Evolutionary conservation across 2,888 invertebrate species (phyloP).

Genomic region (Meteorus colon): DNA sequence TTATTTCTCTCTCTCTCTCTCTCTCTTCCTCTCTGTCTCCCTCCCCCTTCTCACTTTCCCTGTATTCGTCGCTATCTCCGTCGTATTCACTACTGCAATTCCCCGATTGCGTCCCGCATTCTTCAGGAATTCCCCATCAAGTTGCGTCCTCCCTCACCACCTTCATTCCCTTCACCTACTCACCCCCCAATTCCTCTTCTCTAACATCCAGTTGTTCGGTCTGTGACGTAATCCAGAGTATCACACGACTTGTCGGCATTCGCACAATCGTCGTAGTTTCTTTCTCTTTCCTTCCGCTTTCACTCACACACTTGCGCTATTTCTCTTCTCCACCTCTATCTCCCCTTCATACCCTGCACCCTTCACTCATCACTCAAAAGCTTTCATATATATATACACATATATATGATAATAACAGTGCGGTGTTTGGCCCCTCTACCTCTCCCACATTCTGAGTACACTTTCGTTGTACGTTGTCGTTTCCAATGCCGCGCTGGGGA

Average conservation of each 20-base stretch:
- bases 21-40: neutral
- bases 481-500: conserved; percentile 36
- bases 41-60: conserved; percentile 32
- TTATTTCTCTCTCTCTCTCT: conserved; percentile 40
- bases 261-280: conserved; percentile 35
- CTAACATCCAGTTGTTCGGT: conserved; percentile 75
- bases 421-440: neutral
- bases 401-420: neutral
- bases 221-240: conserved; percentile 64
- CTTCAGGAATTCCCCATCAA: conserved; percentile 73
- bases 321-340: conserved; percentile 19
- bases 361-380: neutral
- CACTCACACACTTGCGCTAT: neutral
- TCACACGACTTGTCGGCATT: conserved; percentile 62
- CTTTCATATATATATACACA: neutral
- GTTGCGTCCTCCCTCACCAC: conserved; percentile 27
- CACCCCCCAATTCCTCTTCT: conserved; percentile 29
- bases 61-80: conserved; percentile 34
- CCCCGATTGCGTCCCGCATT: conserved; percentile 72
- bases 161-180: conserved; percentile 14
- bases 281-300: conserved; percentile 29
- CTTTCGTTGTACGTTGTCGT: neutral
- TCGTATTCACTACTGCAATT: conserved; percentile 42
- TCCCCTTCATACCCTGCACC: conserved; percentile 27
- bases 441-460: conserved; percentile 10